phyloP scores from a whole-genome alignment of 2,888 invertebrate species.

The Acrobasis consociella region DNA sequence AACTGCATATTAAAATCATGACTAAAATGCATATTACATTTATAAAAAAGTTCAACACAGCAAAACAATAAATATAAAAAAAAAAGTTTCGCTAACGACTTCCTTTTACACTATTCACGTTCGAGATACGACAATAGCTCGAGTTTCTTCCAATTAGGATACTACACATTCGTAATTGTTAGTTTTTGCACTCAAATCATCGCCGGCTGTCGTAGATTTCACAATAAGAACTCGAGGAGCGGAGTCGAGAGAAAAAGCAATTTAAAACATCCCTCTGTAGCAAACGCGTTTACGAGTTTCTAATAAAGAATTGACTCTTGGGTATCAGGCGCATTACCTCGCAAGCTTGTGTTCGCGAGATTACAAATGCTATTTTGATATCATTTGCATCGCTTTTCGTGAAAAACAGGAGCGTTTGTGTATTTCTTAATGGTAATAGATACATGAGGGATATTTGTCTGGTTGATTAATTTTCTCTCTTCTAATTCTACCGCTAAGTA shows the following conservation, averaged over 20 bases:
- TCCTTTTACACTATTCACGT: slow-evolving; percentile 14
- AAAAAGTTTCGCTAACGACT: slow-evolving; percentile 6
- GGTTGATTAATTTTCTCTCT: too few species aligned
- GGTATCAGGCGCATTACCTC: slow-evolving; percentile 35
- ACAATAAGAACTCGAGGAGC: slow-evolving; percentile 14
- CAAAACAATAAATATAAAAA: background rate
- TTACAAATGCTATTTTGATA: slow-evolving; percentile 9
- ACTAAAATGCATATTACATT: too few species aligned
- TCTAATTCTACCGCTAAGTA: too few species aligned
- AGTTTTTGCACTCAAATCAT: slow-evolving; percentile 22
- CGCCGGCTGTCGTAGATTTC: slow-evolving; percentile 11
- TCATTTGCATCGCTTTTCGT: slow-evolving; percentile 1
- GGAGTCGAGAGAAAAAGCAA: slow-evolving; percentile 22
- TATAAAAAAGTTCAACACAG: background rate
- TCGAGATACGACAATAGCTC: slow-evolving; percentile 12
- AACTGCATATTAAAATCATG: too few species aligned
- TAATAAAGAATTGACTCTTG: slow-evolving; percentile 44
- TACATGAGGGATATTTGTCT: too few species aligned
- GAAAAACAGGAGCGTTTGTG: background rate
- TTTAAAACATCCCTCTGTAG: slow-evolving; percentile 30
- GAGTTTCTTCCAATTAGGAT: slow-evolving; percentile 25
- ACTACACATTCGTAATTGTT: slow-evolving; percentile 17
- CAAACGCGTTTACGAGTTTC: slow-evolving; percentile 33
- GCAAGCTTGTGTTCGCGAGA: slow-evolving; percentile 3
- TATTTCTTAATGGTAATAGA: too few species aligned